Evolutionary conservation across 2,888 invertebrate species (phyloP), one percentile per base, ranked within the genome.

Genomic region (Cyaniris semiargus): DNA sequence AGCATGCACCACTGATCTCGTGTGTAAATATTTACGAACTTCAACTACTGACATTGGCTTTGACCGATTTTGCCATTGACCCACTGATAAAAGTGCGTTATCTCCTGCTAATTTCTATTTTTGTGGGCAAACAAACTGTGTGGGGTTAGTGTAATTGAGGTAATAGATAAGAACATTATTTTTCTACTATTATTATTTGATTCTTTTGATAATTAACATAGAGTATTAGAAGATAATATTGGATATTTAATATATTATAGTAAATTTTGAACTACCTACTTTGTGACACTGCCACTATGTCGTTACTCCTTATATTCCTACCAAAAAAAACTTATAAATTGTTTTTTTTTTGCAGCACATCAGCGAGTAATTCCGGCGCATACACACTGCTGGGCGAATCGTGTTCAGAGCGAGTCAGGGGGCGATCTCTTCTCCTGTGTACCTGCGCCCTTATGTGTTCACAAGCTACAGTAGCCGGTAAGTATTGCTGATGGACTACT

Each of bases 311-410:
- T 18, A 5, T 18, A 18, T 1, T 18, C 5, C 5, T 13, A 21
- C 21, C 21, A 60, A 60, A 60, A 60, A 60, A 8, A 23, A 8
- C 5, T 58, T 58, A 58, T 8, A 7, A 18, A 1, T 38, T 38
- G 58, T 58, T 21, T 60, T 38, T 34, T 23, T 66, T 7, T 76
- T 7, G 31, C 27, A 94, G 94, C 78, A 93, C 93, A 0, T 93
- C 93, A 38, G 93, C 93, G 0, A 92, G 89, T 76, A 93, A 94
- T 80, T 92, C 94, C 0, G 91, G 89, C 5, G 89, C 93, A 1
- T 94, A 94, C 85, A 94, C 93, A 0, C 81, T 94, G 74, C 85
- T 94, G 0, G 93, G 93, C 0, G 94, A 94, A 83, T 91, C 92
- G 78, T 93, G 93, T 34, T 87, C 90, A 0, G 86, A 86, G 77